phyloP scores from a whole-genome alignment of 2,113 vertebrate genomes.

The Nanorana parkeri region DNA sequence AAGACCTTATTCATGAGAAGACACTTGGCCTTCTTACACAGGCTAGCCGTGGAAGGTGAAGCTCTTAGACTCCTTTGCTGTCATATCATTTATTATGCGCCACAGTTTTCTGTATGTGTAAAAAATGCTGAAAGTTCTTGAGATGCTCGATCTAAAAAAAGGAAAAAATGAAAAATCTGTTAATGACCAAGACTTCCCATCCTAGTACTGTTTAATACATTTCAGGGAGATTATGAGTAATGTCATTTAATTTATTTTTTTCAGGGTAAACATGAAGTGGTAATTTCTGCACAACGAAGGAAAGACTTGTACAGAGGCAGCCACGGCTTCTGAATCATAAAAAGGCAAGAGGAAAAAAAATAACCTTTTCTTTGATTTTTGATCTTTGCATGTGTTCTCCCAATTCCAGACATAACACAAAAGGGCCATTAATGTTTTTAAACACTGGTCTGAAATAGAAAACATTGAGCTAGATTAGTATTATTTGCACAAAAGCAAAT shows the following conservation, averaged over 20 bases:
- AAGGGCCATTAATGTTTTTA: constrained; percentile 45
- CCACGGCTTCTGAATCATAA: constrained; percentile 30
- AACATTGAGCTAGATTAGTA: constrained; percentile 52
- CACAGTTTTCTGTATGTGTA: constrained; percentile 2
- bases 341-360: constrained; percentile 26
- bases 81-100: constrained; percentile 34
- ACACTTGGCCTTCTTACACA: constrained; percentile 60
- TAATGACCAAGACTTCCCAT: background rate
- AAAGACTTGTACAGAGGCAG: background rate
- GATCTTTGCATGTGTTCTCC: constrained; percentile 37
- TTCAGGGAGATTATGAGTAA: background rate
- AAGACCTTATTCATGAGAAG: constrained; percentile 63
- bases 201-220: constrained; percentile 5
- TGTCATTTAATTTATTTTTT: constrained; percentile 18
- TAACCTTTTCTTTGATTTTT: constrained; percentile 40
- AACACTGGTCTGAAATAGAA: constrained; percentile 55
- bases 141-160: background rate
- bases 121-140: constrained; percentile 25
- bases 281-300: constrained; percentile 15
- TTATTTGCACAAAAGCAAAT: constrained; percentile 71
- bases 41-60: constrained; percentile 27
- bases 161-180: constrained; percentile 9
- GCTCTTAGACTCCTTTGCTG: constrained; percentile 2
- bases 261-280: constrained; percentile 11
- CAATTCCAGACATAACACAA: constrained; percentile 49